Evolutionary conservation across 2,113 vertebrate species (phyloP), one percentile per base, ranked within the genome.

Genomic region (Percopsis transmontana): DNA sequence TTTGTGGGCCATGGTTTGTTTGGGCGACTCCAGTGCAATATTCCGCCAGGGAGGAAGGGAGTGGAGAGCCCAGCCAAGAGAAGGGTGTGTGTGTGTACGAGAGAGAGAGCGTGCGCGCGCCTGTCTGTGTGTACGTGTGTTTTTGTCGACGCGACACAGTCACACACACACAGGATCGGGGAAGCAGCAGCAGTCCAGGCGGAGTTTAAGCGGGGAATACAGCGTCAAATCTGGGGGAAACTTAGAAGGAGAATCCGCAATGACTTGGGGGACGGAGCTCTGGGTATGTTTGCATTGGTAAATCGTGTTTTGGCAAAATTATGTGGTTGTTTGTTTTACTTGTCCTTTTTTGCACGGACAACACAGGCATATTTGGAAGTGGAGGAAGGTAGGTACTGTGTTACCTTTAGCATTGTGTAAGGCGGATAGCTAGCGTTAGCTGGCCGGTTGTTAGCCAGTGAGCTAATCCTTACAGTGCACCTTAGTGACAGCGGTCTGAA

Each of bases 261-360:
- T 91, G 89, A 88, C 78, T 88, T 91, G 89, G 89, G 89, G 89
- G 82, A 91, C 89, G 78, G 88, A 91, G 78, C 85, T 91, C 21
- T 91, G 89, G 89, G 89, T 91, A 79, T 6, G 88, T 86, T 21
- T 2, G 1, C 68, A 54, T 42, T 50, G 62, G 41, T 27, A 8
- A 6, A 16, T 2, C 23, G 14, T 20, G 14, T 56, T 71, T 77
- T 1, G 33, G 1, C 12, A 0, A 0, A 14, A 2, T 2, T 23
- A 9, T 5, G 48, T 0, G 15, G 41, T n/a, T 54, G 2, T 27
- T 24, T 58, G 15, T 27, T 50, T 66, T 54, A 40, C 9, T 42
- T 23, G 23, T 18, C 40, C 41, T 13, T 59, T 44, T 20, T 19
- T n/a, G n/a, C 41, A 2, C 16, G 23, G 70, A 14, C 56, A 40